A percentile compares a stretch with the other conserved stretches of the same genome.
Conservation (phyloP, 2,888 invertebrate genomes). For the Drosophila lacicola region DNA sequence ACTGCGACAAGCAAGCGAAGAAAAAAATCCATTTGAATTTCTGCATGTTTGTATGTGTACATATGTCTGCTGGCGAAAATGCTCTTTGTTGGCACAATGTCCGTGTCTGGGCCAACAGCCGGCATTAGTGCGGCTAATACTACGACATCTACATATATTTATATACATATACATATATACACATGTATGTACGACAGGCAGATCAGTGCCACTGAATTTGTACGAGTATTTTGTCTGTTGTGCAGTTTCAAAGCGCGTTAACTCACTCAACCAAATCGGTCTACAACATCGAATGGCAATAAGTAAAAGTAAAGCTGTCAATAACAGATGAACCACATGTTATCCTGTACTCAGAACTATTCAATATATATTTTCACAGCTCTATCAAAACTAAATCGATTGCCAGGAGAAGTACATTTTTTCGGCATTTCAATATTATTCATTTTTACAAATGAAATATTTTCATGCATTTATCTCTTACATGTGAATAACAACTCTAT, state of each 20-base stretch:
- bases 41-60: constrained; percentile 21
- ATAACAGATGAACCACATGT: constrained; percentile 1
- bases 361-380: not conserved
- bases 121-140: constrained; percentile 46
- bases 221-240: constrained; percentile 17
- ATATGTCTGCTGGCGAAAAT: constrained; percentile 8
- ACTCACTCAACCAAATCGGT: constrained; percentile 54
- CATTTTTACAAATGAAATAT: not conserved
- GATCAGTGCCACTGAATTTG: constrained; percentile 26
- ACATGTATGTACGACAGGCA: constrained; percentile 6
- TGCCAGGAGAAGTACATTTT: not conserved
- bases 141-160: constrained; percentile 2
- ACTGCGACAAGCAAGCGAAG: constrained; percentile 19
- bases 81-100: constrained; percentile 29
- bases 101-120: constrained; percentile 42
- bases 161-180: not conserved
- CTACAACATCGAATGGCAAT: constrained; percentile 33
- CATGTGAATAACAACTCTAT: not conserved
- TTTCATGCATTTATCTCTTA: not conserved
- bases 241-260: constrained; percentile 45
- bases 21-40: constrained; percentile 59
- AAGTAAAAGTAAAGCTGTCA: constrained; percentile 7
- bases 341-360: constrained; percentile 14
- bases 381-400: not conserved
- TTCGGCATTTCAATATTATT: too few species aligned